Conservation (phyloP, 2,113 vertebrate species). For the Solenodon paradoxus region DNA sequence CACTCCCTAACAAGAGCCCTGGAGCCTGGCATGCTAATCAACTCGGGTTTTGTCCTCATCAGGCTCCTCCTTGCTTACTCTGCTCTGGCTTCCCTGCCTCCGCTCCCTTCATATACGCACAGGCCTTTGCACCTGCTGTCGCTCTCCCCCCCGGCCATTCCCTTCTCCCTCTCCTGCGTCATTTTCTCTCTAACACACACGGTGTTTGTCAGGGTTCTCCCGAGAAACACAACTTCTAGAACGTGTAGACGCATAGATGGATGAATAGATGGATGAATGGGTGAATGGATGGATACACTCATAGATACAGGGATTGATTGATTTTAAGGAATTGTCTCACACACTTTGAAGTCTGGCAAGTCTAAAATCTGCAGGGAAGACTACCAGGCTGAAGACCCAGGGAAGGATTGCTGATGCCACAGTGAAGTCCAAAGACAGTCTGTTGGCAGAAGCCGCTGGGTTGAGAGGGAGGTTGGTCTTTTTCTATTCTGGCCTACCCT, state of each 20-base stretch:
- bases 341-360: neutral
- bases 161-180: neutral
- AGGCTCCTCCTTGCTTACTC: neutral
- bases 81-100: neutral
- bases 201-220: neutral
- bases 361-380: neutral
- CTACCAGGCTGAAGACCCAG: neutral
- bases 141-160: neutral
- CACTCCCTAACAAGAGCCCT: neutral
- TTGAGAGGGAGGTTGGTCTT: neutral
- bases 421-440: neutral
- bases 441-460: neutral
- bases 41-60: neutral
- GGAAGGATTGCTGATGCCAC: neutral
- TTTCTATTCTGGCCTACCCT: neutral
- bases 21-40: neutral
- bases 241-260: too few species aligned
- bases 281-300: neutral
- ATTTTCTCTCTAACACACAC: neutral
- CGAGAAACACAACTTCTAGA: neutral
- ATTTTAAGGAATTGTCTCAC: neutral
- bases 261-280: neutral
- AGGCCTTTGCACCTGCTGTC: neutral
- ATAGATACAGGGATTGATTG: neutral
- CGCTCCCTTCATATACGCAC: neutral